These are phyloP conservation scores for Eurystomus glaucurus DNA, from an alignment of 2,797 vertebrate species.

Conservation along the genomic window DNA sequence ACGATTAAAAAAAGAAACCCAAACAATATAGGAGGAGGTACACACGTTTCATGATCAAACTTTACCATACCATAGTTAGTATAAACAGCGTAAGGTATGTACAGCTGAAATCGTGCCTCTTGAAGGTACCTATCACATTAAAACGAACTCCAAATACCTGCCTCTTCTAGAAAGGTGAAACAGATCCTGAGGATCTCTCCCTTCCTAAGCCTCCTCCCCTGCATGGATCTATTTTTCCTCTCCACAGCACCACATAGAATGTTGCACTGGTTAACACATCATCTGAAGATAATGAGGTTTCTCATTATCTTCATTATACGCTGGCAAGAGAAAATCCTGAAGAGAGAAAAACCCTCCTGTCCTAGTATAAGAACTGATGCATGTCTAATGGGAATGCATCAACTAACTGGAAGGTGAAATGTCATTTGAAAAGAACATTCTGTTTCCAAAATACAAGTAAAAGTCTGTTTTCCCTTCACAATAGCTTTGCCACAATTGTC, in stretches of 20 bases:
- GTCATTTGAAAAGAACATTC: background rate
- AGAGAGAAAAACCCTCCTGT: background rate
- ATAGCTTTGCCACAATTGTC: slow-evolving; percentile 18
- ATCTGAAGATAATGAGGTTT: background rate
- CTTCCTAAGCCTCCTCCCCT: background rate
- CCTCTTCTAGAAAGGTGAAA: slow-evolving; percentile 12
- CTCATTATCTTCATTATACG: background rate
- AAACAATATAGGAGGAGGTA: slow-evolving; percentile 1
- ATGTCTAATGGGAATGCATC: background rate
- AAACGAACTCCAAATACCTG: background rate
- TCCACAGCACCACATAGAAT: background rate
- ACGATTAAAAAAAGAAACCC: background rate
- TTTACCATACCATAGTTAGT: slow-evolving; percentile 15
- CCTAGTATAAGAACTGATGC: background rate
- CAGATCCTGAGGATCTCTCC: background rate
- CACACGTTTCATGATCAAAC: slow-evolving; percentile 32
- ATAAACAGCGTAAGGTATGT: slow-evolving; percentile 53
- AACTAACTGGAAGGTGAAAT: background rate
- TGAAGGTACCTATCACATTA: background rate
- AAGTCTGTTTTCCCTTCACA: background rate
- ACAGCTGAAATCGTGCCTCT: slow-evolving; percentile 43
- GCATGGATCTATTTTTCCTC: background rate
- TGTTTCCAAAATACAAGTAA: background rate
- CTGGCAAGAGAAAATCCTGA: background rate
- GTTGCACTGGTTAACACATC: background rate